Evolutionary conservation across 2,797 vertebrate genomes (phyloP).

Genomic region (Crenichthys baileyi): DNA sequence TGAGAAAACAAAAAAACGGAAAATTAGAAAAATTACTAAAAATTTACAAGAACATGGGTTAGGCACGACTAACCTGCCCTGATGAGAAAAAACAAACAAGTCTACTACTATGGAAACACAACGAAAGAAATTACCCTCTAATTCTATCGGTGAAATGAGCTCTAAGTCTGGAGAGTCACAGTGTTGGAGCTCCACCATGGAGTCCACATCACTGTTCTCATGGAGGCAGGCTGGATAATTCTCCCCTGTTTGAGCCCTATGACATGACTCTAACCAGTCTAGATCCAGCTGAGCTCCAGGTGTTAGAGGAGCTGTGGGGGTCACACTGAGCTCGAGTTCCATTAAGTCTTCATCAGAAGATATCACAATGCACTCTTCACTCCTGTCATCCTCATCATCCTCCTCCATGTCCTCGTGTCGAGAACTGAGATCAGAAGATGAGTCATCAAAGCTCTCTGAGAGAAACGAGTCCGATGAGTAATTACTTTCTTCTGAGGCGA

Average conservation of each 20-base stretch:
- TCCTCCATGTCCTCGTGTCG: conserved; percentile 73
- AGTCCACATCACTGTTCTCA: conserved; percentile 50
- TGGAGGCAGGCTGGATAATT: conserved; percentile 53
- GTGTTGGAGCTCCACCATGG: conserved; percentile 62
- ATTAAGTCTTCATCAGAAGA: conserved; percentile 78
- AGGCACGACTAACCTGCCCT: neutral
- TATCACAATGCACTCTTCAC: conserved; percentile 68
- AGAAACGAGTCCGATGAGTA: conserved; percentile 75
- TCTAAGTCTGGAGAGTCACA: conserved; percentile 58
- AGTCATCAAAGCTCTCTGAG: conserved; percentile 65
- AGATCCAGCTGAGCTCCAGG: conserved; percentile 76
- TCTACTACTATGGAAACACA: neutral
- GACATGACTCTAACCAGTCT: conserved; percentile 57
- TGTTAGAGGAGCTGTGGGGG: conserved; percentile 64
- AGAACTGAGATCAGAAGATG: conserved; percentile 81
- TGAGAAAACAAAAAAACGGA: neutral
- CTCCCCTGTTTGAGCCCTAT: conserved; percentile 59
- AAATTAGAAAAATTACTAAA: too few relatives aligned
- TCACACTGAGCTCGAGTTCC: conserved; percentile 69
- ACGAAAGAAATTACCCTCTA: conserved; percentile 73
- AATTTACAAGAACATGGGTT: neutral
- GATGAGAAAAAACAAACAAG: neutral
- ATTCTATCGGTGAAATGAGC: conserved; percentile 67
- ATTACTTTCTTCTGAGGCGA: conserved; percentile 84
- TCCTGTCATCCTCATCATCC: conserved; percentile 27